Percentiles rank a stretch among this genome's conserved stretches.
Evolutionary conservation across 2,113 vertebrate genomes (phyloP).

Genomic region (Odontophorus gujanensis): DNA sequence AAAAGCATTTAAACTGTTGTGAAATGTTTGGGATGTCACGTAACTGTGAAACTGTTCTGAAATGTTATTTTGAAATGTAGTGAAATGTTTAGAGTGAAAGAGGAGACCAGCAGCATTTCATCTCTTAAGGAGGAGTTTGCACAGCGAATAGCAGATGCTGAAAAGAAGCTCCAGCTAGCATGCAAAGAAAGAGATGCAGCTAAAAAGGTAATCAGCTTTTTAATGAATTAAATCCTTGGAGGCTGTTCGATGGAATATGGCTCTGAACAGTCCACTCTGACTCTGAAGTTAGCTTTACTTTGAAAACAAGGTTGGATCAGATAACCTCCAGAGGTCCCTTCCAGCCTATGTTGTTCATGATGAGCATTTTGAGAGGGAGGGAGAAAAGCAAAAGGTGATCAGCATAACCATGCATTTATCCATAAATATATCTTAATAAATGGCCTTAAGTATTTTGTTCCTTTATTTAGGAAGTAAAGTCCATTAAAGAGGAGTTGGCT

Average conservation of each 20-base stretch:
- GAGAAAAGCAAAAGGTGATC: background rate
- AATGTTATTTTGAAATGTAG: constrained; percentile 77
- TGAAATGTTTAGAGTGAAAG: constrained; percentile 91
- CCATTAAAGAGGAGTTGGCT: constrained; percentile 90
- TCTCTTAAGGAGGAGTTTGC: constrained; percentile 96
- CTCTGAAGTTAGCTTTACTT: background rate
- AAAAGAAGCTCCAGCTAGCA: constrained; percentile 93
- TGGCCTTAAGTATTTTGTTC: background rate
- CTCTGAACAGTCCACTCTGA: background rate
- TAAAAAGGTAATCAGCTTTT: constrained; percentile 87
- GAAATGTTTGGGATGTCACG: background rate
- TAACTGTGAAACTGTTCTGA: background rate
- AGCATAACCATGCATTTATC: background rate
- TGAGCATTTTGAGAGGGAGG: background rate
- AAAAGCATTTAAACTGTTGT: background rate
- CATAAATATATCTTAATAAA: background rate
- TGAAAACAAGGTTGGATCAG: background rate
- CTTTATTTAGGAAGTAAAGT: constrained; percentile 89
- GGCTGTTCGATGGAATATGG: background rate
- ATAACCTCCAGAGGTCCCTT: constrained; percentile 7
- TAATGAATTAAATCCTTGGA: background rate
- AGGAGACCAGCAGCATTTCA: constrained; percentile 91
- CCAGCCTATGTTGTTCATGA: background rate
- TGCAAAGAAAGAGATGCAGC: constrained; percentile 96
- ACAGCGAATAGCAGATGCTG: constrained; percentile 94